These are phyloP conservation scores for Sebastes goodei DNA, from an alignment of 2,797 vertebrate genomes.

Conservation along the genomic window DNA sequence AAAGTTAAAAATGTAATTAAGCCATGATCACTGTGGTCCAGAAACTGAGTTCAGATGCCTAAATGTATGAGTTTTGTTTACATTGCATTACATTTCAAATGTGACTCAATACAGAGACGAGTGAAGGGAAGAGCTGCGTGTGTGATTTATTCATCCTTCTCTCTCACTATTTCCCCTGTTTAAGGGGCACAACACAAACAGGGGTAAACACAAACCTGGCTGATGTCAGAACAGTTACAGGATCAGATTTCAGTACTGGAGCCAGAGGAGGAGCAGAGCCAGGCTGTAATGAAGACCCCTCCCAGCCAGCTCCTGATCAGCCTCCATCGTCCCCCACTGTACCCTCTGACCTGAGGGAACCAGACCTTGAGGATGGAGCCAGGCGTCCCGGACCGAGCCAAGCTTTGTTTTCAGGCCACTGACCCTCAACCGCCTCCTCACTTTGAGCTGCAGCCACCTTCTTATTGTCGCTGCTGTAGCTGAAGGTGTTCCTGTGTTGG, in stretches of 20 bases:
- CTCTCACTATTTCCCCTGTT: too few relatives aligned
- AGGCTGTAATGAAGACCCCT: conserved; percentile 27
- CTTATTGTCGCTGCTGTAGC: not conserved
- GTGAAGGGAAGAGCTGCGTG: too few relatives aligned
- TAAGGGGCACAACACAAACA: too few relatives aligned
- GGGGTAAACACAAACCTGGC: conserved; percentile 5
- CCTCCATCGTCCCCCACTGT: not conserved
- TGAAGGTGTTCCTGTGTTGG: not conserved
- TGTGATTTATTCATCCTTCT: too few relatives aligned
- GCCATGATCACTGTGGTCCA: too few relatives aligned
- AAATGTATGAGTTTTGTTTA: too few relatives aligned
- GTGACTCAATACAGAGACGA: too few relatives aligned
- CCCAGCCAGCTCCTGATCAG: conserved; percentile 28
- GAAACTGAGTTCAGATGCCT: too few relatives aligned
- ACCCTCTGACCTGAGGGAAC: conserved; percentile 36
- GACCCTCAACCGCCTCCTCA: conserved; percentile 13
- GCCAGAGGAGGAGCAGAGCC: conserved; percentile 30
- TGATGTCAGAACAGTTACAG: not conserved
- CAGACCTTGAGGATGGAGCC: conserved; percentile 23
- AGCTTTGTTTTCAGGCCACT: conserved; percentile 62
- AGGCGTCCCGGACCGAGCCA: conserved; percentile 51
- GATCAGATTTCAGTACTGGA: conserved; percentile 66
- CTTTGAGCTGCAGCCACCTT: conserved; percentile 19
- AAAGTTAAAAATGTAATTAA: too few relatives aligned
- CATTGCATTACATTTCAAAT: too few relatives aligned